Evolutionary conservation across 2,797 vertebrate genomes (phyloP).

Genomic region (Mus caroli): DNA sequence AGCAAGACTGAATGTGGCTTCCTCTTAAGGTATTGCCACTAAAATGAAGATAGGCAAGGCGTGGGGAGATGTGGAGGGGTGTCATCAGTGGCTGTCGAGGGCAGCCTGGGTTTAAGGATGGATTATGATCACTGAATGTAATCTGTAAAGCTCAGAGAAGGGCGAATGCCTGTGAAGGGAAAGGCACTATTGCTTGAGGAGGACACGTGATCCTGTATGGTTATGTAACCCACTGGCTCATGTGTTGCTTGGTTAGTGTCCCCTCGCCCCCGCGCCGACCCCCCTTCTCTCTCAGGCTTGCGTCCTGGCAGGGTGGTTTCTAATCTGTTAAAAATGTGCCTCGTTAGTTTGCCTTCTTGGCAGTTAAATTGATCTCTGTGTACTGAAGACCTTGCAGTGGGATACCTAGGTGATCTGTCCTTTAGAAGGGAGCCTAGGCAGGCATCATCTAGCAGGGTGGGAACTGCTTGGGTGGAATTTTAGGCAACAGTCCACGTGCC

Average conservation of each 20-base stretch:
- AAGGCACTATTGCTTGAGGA: neutral
- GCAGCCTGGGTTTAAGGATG: neutral
- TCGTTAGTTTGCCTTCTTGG: slow-evolving; percentile 49
- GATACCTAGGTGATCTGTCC: neutral
- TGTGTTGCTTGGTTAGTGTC: slow-evolving; percentile 51
- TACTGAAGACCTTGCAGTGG: neutral
- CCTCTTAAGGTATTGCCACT: neutral
- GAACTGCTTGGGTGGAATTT: neutral
- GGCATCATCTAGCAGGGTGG: neutral
- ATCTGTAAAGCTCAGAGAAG: slow-evolving; percentile 14
- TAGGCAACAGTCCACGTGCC: neutral
- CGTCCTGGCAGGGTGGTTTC: neutral
- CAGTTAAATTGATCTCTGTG: slow-evolving; percentile 55
- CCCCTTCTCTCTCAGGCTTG: neutral
- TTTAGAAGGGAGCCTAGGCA: neutral
- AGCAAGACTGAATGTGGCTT: neutral
- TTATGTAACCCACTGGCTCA: slow-evolving; percentile 54
- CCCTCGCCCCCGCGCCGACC: no score
- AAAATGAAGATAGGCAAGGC: neutral
- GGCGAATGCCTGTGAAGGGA: neutral
- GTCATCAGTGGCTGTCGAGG: neutral
- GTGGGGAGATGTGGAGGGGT: no score
- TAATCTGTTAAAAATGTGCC: slow-evolving; percentile 26
- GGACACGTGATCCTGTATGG: neutral
- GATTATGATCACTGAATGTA: neutral